Evolutionary conservation across 1,140 invertebrate genomes (phyloP).

Genomic region (Ceratina calcarata): DNA sequence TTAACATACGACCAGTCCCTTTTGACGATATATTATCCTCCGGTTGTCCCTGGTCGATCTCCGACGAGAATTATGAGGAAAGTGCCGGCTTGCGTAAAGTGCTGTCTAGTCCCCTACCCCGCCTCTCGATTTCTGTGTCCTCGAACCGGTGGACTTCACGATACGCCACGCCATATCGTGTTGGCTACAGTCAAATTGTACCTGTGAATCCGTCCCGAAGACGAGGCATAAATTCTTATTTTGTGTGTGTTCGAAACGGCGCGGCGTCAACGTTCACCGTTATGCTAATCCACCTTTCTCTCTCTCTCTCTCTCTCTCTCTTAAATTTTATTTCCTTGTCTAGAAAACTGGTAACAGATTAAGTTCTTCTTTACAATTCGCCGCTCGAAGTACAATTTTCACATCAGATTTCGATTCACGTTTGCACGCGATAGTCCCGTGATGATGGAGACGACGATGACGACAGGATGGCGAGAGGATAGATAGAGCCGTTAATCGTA

Average conservation of each 20-base stretch:
- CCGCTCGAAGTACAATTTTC: too few species aligned
- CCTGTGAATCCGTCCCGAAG: slow-evolving; percentile 28
- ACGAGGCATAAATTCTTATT: slow-evolving; percentile 29
- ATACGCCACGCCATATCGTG: slow-evolving; percentile 26
- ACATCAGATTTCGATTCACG: too few species aligned
- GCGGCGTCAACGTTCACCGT: slow-evolving; percentile 16
- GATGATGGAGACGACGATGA: slow-evolving; percentile 8
- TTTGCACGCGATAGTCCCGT: slow-evolving; percentile 1
- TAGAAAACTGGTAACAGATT: too few species aligned
- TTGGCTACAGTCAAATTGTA: slow-evolving; percentile 23
- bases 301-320: too few species aligned
- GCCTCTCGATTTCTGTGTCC: slow-evolving; percentile 9
- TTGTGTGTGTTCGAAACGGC: background rate
- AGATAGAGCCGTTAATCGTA: slow-evolving; percentile 55
- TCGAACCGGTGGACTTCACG: slow-evolving; percentile 4
- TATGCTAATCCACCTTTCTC: slow-evolving; percentile 27
- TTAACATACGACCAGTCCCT: slow-evolving; percentile 62
- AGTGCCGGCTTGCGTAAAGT: slow-evolving; percentile 56
- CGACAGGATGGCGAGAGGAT: slow-evolving; percentile 8
- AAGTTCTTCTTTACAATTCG: too few species aligned
- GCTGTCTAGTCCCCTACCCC: slow-evolving; percentile 10
- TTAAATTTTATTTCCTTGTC: background rate
- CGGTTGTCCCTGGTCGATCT: slow-evolving; percentile 45
- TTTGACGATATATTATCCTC: slow-evolving; percentile 68
- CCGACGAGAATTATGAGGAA: slow-evolving; percentile 50